Conservation (phyloP, 2,888 invertebrate genomes). For the Scaptomyza polygonia region DNA sequence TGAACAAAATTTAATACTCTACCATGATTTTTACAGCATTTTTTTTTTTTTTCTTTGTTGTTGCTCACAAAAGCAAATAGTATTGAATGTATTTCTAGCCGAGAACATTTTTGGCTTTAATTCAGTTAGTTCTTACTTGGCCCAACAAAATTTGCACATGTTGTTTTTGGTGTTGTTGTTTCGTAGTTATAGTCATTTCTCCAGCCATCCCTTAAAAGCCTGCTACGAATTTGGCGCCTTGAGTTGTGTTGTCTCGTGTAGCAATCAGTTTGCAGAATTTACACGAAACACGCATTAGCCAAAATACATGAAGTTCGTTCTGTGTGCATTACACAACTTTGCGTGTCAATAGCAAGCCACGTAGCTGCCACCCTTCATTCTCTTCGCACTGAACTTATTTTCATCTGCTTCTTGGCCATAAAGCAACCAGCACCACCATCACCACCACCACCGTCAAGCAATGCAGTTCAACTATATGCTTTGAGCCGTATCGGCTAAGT, state of each 20-base stretch:
- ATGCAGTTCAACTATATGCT: conserved; percentile 42
- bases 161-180: background rate
- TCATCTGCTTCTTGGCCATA: conserved; percentile 28
- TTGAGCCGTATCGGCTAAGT: conserved; percentile 33
- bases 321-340: conserved; percentile 35
- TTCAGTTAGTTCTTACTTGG: background rate
- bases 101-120: background rate
- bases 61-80: background rate
- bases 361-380: background rate
- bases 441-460: conserved; percentile 49
- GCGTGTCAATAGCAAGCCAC: conserved; percentile 37
- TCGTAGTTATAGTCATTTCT: background rate
- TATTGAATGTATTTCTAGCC: no score
- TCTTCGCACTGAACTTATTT: background rate
- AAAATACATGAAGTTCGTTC: conserved; percentile 41
- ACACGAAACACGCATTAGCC: conserved; percentile 61
- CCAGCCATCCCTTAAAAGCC: conserved; percentile 14
- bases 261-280: conserved; percentile 30
- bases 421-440: conserved; percentile 61
- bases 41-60: no score
- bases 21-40: background rate
- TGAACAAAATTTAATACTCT: no score
- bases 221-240: conserved; percentile 23
- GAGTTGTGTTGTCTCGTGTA: conserved; percentile 21
- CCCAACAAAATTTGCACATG: conserved; percentile 1